A percentile compares a stretch with the other conserved stretches of the same genome.
These are phyloP conservation scores for Pomacea maculata DNA, from an alignment of 1,140 invertebrate species.

Conservation along the genomic window DNA sequence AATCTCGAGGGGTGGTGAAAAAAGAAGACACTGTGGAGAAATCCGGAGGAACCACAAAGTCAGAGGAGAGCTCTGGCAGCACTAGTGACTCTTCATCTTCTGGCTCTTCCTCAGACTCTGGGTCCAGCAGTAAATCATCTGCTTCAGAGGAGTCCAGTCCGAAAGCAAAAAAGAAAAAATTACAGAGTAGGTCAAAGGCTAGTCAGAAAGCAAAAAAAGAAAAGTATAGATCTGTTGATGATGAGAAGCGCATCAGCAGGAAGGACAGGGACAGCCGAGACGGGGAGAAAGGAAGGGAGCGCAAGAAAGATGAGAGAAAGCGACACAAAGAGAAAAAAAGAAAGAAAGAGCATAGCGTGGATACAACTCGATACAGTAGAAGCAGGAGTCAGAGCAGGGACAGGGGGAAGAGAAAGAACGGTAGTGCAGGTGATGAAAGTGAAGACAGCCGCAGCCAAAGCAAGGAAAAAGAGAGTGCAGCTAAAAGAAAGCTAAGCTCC, in stretches of 20 bases:
- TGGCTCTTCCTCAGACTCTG: conserved; percentile 3
- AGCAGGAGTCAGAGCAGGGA: conserved; percentile 11
- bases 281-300: conserved; percentile 12
- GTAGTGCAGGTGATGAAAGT: background rate
- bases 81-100: background rate
- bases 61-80: conserved; percentile 20
- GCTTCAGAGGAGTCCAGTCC: background rate
- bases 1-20: background rate
- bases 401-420: background rate
- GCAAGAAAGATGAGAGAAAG: conserved; percentile 11
- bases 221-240: conserved; percentile 9
- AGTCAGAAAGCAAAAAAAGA: conserved; percentile 19
- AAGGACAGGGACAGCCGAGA: conserved; percentile 21
- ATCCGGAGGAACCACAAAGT: conserved; percentile 1
- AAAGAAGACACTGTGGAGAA: background rate
- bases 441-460: background rate
- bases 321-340: conserved; percentile 18
- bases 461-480: conserved; percentile 10
- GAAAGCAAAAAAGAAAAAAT: conserved; percentile 7
- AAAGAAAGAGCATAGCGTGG: conserved; percentile 2
- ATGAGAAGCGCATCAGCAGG: conserved; percentile 16
- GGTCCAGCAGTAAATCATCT: conserved; percentile 1
- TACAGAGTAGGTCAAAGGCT: conserved; percentile 9
- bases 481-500: conserved; percentile 20
- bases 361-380: background rate